Evolutionary conservation across 2,888 invertebrate genomes (phyloP).

Genomic region (Nephrotoma appendiculata): DNA sequence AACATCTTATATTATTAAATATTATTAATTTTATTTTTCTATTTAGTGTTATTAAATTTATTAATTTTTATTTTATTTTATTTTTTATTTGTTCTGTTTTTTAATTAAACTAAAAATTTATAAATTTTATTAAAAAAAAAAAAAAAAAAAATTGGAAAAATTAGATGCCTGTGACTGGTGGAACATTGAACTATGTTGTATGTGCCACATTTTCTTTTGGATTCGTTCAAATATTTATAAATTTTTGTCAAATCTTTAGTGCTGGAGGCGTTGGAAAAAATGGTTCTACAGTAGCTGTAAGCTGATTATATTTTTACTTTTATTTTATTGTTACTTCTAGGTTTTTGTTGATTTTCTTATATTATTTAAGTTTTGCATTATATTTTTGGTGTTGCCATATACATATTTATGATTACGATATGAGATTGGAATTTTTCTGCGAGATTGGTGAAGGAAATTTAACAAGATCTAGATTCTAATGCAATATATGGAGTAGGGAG

Average conservation of each 20-base stretch:
- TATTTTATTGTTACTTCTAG: not conserved
- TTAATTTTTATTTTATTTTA: conserved; percentile 9
- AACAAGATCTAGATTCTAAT: no score
- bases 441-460: not conserved
- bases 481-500: no score
- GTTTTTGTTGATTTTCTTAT: not conserved
- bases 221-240: conserved; percentile 47
- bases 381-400: not conserved
- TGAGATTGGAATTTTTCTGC: not conserved
- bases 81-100: conserved; percentile 2
- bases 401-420: not conserved
- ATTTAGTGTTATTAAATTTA: conserved; percentile 8
- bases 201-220: conserved; percentile 31
- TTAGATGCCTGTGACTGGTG: conserved; percentile 25
- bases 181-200: conserved; percentile 22
- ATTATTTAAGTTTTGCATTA: not conserved
- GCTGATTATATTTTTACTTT: conserved; percentile 14
- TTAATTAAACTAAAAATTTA: conserved; percentile 2
- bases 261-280: conserved; percentile 89
- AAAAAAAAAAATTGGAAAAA: not conserved
- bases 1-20: not conserved
- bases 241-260: conserved; percentile 57
- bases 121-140: not conserved
- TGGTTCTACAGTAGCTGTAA: conserved; percentile 86
- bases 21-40: not conserved